Evolutionary conservation across 2,888 invertebrate species (phyloP).

Genomic region (Arge pagana): DNA sequence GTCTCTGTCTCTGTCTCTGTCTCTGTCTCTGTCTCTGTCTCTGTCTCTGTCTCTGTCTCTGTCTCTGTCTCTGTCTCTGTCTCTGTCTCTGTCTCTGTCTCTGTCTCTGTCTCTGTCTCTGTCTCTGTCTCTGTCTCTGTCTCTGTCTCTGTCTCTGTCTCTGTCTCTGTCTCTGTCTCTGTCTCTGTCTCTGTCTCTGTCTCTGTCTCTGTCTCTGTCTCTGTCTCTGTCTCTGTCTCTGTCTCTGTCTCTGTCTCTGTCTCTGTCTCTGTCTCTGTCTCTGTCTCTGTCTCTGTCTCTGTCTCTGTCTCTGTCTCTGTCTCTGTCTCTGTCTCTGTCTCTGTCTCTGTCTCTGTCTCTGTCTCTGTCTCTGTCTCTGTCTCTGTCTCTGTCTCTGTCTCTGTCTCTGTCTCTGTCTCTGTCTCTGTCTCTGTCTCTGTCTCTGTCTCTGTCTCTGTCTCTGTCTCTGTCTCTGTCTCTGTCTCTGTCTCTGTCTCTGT

Average conservation of each 20-base stretch:
- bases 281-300: background rate
- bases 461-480: background rate
- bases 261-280: background rate
- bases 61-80: background rate
- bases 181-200: background rate
- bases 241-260: slow-evolving; percentile 6
- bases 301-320: background rate
- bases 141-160: background rate
- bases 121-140: background rate
- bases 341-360: background rate
- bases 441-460: background rate
- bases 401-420: too few relatives aligned
- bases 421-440: background rate
- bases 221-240: slow-evolving; percentile 3
- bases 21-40: background rate
- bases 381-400: too few relatives aligned
- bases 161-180: background rate
- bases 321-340: background rate
- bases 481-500: background rate
- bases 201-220: too few relatives aligned
- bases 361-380: background rate
- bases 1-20: background rate
- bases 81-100: background rate
- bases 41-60: background rate
- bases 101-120: background rate